These are phyloP conservation scores for Platygyra sinensis DNA, from an alignment of 64 coral and sea anemone genomes.

Conservation along the genomic window DNA sequence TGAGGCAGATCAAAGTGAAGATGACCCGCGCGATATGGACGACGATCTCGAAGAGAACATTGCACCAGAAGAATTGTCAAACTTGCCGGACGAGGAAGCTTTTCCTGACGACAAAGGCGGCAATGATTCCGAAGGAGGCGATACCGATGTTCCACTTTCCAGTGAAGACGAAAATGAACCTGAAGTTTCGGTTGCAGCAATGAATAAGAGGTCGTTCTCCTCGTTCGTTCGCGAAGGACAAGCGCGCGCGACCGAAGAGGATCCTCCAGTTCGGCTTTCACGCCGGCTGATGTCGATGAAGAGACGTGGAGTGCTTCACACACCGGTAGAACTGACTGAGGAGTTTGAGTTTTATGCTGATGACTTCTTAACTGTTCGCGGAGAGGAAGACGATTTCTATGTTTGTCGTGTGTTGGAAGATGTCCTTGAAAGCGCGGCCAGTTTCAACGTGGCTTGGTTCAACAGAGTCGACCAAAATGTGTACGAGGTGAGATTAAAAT, in stretches of 20 bases:
- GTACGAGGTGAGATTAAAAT: slow-evolving; percentile 65
- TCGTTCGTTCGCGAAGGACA: neutral
- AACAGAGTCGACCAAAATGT: slow-evolving; percentile 74
- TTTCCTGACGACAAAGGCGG: slow-evolving; percentile 10
- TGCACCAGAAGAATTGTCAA: neutral
- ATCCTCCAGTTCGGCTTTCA: slow-evolving; percentile 55
- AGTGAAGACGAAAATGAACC: slow-evolving; percentile 69
- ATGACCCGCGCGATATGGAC: neutral
- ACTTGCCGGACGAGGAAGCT: neutral
- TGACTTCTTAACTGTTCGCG: slow-evolving; percentile 89
- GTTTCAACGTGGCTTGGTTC: slow-evolving; percentile 81
- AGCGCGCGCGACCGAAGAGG: slow-evolving; percentile 6
- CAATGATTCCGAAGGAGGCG: slow-evolving; percentile 68
- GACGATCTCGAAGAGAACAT: neutral
- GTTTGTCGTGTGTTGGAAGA: slow-evolving; percentile 87
- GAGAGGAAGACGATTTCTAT: slow-evolving; percentile 89
- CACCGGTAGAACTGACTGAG: slow-evolving; percentile 56
- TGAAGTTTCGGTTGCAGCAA: neutral
- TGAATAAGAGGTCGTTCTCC: slow-evolving; percentile 43
- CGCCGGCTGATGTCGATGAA: slow-evolving; percentile 87
- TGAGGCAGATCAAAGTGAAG: slow-evolving; percentile 29
- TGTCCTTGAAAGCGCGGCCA: slow-evolving; percentile 42
- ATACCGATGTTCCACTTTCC: slow-evolving; percentile 69
- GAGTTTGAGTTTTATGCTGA: slow-evolving; percentile 91
- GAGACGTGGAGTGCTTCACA: slow-evolving; percentile 53